phyloP scores from a whole-genome alignment of 2,113 vertebrate species.

The Pogona vitticeps region DNA sequence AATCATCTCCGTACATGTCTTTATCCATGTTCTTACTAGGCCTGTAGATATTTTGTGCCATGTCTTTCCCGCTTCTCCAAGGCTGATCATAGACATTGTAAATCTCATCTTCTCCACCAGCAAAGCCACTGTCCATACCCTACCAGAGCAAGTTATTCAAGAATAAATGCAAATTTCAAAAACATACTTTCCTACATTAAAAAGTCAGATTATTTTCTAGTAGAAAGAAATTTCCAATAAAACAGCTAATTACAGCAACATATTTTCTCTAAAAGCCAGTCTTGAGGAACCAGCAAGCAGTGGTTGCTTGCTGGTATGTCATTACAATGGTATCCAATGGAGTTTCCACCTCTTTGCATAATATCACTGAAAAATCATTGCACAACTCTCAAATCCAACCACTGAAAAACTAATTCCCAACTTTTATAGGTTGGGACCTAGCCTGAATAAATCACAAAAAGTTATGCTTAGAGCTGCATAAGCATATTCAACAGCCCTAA shows the following conservation, averaged over 20 bases:
- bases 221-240: background rate
- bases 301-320: too few relatives aligned
- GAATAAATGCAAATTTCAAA: background rate
- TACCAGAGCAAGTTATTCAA: slow-evolving; percentile 50
- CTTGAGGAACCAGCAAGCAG: background rate
- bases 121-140: slow-evolving; percentile 98
- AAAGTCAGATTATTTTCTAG: background rate
- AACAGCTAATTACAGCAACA: background rate
- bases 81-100: slow-evolving; percentile 97
- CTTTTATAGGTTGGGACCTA: too few relatives aligned
- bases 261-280: too few relatives aligned
- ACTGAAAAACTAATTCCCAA: background rate
- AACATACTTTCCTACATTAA: background rate
- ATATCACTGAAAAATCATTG: background rate
- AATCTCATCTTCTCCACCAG: slow-evolving; percentile 93
- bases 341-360: background rate
- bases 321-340: background rate
- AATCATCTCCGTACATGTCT: slow-evolving; percentile 90
- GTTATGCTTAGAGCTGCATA: too few relatives aligned
- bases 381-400: background rate
- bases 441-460: too few relatives aligned
- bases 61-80: slow-evolving; percentile 89
- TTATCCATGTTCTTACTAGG: slow-evolving; percentile 94
- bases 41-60: slow-evolving; percentile 95
- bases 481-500: too few relatives aligned